Base-by-base conservation (phyloP, 2,888 invertebrate genomes). In the Caenorhabditis sulstoni region DNA sequence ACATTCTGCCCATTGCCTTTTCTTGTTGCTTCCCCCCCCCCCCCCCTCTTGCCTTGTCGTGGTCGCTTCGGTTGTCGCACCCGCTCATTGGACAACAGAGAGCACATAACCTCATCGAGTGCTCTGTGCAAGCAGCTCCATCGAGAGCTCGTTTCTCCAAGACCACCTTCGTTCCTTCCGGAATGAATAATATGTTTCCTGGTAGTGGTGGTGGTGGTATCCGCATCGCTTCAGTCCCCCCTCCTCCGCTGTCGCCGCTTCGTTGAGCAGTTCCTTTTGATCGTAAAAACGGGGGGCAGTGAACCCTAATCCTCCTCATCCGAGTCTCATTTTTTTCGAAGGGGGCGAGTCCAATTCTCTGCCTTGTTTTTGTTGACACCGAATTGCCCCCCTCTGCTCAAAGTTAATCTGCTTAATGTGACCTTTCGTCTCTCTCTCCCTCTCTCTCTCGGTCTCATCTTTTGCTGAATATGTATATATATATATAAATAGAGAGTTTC, bases 41-140 rank as follows among this genome's bases (percentile, higher is more conserved):
- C n/a, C n/a, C n/a, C n/a, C n/a, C n/a, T n/a, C n/a, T n/a, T n/a
- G n/a, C n/a, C n/a, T n/a, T n/a, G n/a, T 29, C 16, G 16, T 11
- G 52, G 39, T 41, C 12, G 37, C 29, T 50, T 58, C 47, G n/a
- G n/a, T 44, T 49, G 57, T 57, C 23, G 71, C 71, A 55, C 62
- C 57, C 71, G 55, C 57, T 22, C 55, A 29, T 29, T 29, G 3
- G 29, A 29, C 29, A 29, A 29, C 29, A 29, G 29, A 64, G 64
- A 64, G 73, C 73, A 65, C 58, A 64, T 73, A 73, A 73, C 73
- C 73, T 73, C 73, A 73, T 73, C 73, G 64, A 73, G 55, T 71
- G 39, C 62, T n/a, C 20, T 20, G 18, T 22, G 35, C 39, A 14
- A n/a, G 29, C 29, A 29, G 3, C 29, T 29, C 29, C 7, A 29